Evolutionary conservation across 2,113 vertebrate genomes (phyloP).

Genomic region (Barnardius zonarius): DNA sequence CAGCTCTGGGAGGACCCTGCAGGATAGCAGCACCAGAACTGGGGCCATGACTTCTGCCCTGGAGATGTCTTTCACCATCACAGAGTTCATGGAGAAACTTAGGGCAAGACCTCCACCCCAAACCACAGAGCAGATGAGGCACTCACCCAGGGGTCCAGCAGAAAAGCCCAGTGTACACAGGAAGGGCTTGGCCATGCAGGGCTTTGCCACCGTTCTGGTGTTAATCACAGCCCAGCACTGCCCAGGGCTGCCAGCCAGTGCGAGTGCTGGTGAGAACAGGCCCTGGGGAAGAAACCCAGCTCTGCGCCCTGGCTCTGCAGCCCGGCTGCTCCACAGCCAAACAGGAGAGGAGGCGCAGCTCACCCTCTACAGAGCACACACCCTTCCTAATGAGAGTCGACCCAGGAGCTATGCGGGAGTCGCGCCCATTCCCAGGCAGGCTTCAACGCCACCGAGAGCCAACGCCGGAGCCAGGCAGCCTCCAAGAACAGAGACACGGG

Average conservation of each 20-base stretch:
- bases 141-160: neutral
- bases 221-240: neutral
- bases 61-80: neutral
- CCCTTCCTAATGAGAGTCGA: conserved; percentile 53
- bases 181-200: neutral
- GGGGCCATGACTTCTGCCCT: neutral
- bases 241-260: neutral
- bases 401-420: conserved; percentile 44
- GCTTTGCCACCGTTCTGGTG: fast-evolving
- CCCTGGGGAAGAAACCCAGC: conserved; percentile 17
- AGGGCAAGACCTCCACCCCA: neutral
- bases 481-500: neutral
- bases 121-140: fast-evolving
- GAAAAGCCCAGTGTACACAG: fast-evolving
- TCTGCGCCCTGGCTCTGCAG: neutral
- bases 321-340: fast-evolving
- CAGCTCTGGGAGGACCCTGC: neutral
- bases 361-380: neutral
- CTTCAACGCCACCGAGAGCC: neutral
- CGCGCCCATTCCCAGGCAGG: conserved; percentile 40
- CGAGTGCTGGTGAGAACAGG: neutral
- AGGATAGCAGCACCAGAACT: neutral
- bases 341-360: neutral
- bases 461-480: conserved; percentile 1
- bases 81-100: fast-evolving